Base-by-base conservation (phyloP, 2,113 vertebrate species). In the Pollachius pollachius region DNA sequence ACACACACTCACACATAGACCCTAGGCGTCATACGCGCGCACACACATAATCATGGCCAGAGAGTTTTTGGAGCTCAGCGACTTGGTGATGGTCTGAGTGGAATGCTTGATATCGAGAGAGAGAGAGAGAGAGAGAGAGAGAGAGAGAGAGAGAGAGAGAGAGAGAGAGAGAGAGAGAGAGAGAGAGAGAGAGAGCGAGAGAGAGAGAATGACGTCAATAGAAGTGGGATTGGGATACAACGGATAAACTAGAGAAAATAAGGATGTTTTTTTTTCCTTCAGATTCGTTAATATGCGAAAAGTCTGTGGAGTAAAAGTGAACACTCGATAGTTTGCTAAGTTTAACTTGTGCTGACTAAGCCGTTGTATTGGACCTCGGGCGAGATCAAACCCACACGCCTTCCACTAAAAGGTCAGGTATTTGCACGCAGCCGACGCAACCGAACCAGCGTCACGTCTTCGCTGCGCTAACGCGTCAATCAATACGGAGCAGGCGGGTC, bases 41-140 rank as follows among this genome's bases (percentile, higher is more conserved):
- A 54, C 65, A 11, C 69, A 59, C 83, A 85, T 84, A 83, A 74
- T 76, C 78, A 23, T 61, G 88, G 88, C 82, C 90, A 85, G 81
- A 81, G 88, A 86, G 80, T 89, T 93, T 90, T 92, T 80, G 76
- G 81, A 86, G 82, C 88, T 84, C 72, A 68, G 75, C 80, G 86
- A 84, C 90, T 89, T 73, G 79, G 80, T 85, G 88, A 78, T 81
- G 86, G 87, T 87, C 89, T 89, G 88, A 91, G 88, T 70, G 71
- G 90, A 90, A 90, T 90, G 81, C 90, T 89, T 89, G 91, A 89
- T 87, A 85, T 80, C 81, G 76, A 71, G 81, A 78, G 68, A 25
- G 79, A 71, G 70, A 77, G 72, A 74, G 71, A 61, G 80, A 58
- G 69, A 71, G 62, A 75, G 77, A 76, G 81, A 60, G 68, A 58